These are phyloP conservation scores for Elaphurus davidianus DNA, from an alignment of 2,113 vertebrate genomes.

Conservation along the genomic window DNA sequence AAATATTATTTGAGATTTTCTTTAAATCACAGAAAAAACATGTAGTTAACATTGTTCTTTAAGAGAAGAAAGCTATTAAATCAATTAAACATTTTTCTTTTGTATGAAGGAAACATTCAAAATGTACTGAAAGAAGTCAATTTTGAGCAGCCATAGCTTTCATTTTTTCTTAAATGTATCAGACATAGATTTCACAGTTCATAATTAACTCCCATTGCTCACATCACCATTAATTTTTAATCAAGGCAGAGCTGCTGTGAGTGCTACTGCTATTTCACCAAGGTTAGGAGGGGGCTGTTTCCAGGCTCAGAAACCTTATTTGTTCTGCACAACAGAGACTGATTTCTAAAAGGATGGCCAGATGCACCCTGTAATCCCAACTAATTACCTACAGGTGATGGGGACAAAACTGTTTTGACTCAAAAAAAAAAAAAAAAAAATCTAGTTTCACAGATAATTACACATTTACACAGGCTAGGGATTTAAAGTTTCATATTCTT, in stretches of 20 bases:
- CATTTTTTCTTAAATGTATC: conserved; percentile 23
- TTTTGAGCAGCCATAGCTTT: conserved; percentile 17
- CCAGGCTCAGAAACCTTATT: conserved; percentile 28
- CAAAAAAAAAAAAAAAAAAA: not conserved
- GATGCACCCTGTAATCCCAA: not conserved
- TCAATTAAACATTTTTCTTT: not conserved
- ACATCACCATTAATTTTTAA: conserved; percentile 58
- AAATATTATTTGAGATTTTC: not conserved
- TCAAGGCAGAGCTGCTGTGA: not conserved
- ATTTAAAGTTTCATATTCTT: conserved; percentile 23
- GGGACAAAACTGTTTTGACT: not conserved
- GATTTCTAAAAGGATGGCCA: conserved; percentile 21
- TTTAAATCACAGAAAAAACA: not conserved
- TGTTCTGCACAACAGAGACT: conserved; percentile 28
- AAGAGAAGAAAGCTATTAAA: conserved; percentile 17
- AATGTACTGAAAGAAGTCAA: not conserved
- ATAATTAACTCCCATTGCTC: conserved; percentile 60
- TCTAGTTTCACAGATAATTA: conserved; percentile 44
- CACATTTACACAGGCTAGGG: not conserved
- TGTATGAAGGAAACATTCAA: not conserved
- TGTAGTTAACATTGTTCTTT: not conserved
- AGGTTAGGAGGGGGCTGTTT: not conserved
- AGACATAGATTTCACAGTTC: conserved; percentile 42
- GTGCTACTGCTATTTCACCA: not conserved
- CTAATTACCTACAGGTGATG: conserved; percentile 53